Evolutionary conservation across 2,888 invertebrate species (phyloP), one percentile per base, ranked within the genome.

Genomic region (Deilephila porcellus): DNA sequence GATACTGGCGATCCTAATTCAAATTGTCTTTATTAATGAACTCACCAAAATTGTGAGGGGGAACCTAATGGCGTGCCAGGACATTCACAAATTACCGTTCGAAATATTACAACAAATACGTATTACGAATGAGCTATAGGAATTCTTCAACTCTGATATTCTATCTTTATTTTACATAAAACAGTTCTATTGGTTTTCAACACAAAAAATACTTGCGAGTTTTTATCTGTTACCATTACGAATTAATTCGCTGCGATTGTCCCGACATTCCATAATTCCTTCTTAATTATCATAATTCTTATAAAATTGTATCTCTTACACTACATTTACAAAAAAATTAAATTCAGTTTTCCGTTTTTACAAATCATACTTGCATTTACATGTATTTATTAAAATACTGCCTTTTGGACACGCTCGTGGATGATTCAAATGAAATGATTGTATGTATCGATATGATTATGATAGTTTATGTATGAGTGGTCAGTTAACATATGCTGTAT

Each of bases 321-420:
- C 45, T 14, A 11, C 11, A 1, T 45, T 11, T 11, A 45, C 37
- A 45, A 37, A 37, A 37, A 45, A 2, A 14, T 6, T 37, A 14
- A 11, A 71, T 59, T 53, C 67, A 62, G 11, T 73, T 72, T 75
- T 78, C 74, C 67, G 75, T 60, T 32, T 34, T n/a, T n/a, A 64
- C n/a, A 37, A 72, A 73, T 37, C 20, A 75, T 63, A 77, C 75
- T 71, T 34, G n/a, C 19, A n/a, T 25, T 52, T 11, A 63, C 17
- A 59, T 75, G 70, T 74, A 78, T 77, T 76, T 77, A 80, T 80
- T 81, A 84, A 85, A 90, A 92, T 90, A 91, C 88, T 91, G 91
- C 91, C 91, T 91, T 91, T 91, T 91, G 91, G 91, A 92, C 91
- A 45, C 6, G 20, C 29, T 56, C 5, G 56, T 32, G 29, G 17